These are phyloP conservation scores for Trachelipus rathkii DNA, from an alignment of 1,140 invertebrate genomes.

Conservation along the genomic window DNA sequence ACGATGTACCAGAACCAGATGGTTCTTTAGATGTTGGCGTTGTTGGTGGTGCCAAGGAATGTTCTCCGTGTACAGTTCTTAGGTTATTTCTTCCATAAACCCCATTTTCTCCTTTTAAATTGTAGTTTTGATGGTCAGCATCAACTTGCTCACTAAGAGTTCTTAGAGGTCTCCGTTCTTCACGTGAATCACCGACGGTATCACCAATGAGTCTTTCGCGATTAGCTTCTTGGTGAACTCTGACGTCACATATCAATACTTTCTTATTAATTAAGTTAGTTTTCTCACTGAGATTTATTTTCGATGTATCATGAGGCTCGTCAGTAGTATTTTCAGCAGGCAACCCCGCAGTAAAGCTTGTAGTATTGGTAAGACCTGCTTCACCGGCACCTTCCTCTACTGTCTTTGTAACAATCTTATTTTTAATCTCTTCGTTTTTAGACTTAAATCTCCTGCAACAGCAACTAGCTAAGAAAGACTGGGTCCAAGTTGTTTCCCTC, in stretches of 20 bases:
- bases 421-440: constrained; percentile 16
- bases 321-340: neutral
- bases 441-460: constrained; percentile 39
- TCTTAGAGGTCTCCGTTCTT: constrained; percentile 32
- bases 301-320: constrained; percentile 26
- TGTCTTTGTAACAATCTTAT: constrained; percentile 8
- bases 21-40: constrained; percentile 1
- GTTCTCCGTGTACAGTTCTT: constrained; percentile 25
- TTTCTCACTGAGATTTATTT: constrained; percentile 32
- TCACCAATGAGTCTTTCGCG: neutral
- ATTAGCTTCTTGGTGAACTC: constrained; percentile 33
- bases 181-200: neutral
- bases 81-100: constrained; percentile 13
- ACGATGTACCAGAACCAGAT: neutral
- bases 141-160: constrained; percentile 43
- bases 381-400: neutral
- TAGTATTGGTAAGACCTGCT: constrained; percentile 17
- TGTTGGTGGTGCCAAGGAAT: constrained; percentile 29
- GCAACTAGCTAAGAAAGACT: constrained; percentile 1
- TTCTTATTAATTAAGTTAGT: constrained; percentile 40
- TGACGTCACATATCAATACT: constrained; percentile 41
- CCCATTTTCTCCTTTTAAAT: constrained; percentile 45
- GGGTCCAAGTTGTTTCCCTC: neutral
- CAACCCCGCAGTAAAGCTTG: neutral
- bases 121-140: constrained; percentile 44